Evolutionary conservation across 1,140 invertebrate species (phyloP).

Genomic region (Lucilia cuprina): DNA sequence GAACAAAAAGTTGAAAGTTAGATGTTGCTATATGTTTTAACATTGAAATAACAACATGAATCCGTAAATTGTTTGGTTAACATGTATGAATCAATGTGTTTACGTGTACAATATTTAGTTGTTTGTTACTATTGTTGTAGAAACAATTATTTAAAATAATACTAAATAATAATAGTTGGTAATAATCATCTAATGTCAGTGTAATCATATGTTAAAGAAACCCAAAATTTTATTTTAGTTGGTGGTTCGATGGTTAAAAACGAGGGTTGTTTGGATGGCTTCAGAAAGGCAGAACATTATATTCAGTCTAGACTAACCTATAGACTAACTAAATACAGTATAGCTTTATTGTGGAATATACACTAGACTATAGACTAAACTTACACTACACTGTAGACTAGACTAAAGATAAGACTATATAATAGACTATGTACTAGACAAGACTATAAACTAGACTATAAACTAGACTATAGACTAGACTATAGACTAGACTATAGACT

Average conservation of each 20-base stretch:
- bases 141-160: background rate
- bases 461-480: too few species aligned
- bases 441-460: too few species aligned
- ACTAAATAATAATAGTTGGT: background rate
- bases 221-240: background rate
- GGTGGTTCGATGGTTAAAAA: background rate
- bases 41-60: constrained; percentile 33
- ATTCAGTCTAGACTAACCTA: too few species aligned
- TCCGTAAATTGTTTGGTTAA: constrained; percentile 29
- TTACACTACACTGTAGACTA: too few species aligned
- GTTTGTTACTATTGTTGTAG: background rate
- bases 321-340: too few species aligned
- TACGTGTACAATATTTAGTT: background rate
- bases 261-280: background rate
- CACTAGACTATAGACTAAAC: too few species aligned
- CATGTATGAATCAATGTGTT: background rate
- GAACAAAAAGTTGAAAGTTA: constrained; percentile 23
- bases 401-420: too few species aligned
- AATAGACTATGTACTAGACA: too few species aligned
- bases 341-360: too few species aligned
- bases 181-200: constrained; percentile 14
- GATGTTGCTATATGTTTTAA: background rate
- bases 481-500: too few species aligned
- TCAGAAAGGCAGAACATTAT: too few species aligned
- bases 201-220: background rate